These are phyloP conservation scores for Brachionus calyciflorus DNA, from an alignment of 1,140 invertebrate genomes.

Conservation along the genomic window DNA sequence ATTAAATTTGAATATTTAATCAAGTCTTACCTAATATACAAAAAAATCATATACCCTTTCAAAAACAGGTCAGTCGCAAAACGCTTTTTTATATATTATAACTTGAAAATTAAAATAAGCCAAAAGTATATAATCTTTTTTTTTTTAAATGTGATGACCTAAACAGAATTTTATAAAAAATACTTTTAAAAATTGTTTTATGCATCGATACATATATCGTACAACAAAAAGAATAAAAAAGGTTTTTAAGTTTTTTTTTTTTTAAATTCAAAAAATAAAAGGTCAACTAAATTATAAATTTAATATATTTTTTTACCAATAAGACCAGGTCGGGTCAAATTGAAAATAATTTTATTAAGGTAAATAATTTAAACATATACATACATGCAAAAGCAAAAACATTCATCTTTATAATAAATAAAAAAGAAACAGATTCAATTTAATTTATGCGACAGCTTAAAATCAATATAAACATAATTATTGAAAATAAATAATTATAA, in stretches of 20 bases:
- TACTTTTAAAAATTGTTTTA: conserved; percentile 3
- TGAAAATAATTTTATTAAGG: background rate
- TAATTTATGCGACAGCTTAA: conserved; percentile 34
- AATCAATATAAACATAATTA: conserved; percentile 34
- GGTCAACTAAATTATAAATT: conserved; percentile 39
- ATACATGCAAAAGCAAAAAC: background rate
- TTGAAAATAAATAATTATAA: too few relatives aligned
- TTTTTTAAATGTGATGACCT: background rate
- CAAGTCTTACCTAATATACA: too few relatives aligned
- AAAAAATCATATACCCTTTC: too few relatives aligned
- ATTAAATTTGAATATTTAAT: too few relatives aligned
- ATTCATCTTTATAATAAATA: background rate
- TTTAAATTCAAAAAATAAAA: conserved; percentile 5
- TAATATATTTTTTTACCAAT: background rate
- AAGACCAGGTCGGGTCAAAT: conserved; percentile 36
- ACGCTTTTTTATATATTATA: too few relatives aligned
- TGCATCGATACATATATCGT: conserved; percentile 24
- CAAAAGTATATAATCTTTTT: background rate
- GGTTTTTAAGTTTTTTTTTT: too few relatives aligned
- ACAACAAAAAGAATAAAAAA: background rate
- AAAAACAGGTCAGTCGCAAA: too few relatives aligned
- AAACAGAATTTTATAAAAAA: too few relatives aligned
- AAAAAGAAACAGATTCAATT: conserved; percentile 1
- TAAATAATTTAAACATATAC: too few relatives aligned
- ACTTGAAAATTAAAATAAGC: too few relatives aligned